These are phyloP conservation scores for Pocillopora verrucosa DNA, from an alignment of 64 coral and sea anemone genomes.

Conservation along the genomic window DNA sequence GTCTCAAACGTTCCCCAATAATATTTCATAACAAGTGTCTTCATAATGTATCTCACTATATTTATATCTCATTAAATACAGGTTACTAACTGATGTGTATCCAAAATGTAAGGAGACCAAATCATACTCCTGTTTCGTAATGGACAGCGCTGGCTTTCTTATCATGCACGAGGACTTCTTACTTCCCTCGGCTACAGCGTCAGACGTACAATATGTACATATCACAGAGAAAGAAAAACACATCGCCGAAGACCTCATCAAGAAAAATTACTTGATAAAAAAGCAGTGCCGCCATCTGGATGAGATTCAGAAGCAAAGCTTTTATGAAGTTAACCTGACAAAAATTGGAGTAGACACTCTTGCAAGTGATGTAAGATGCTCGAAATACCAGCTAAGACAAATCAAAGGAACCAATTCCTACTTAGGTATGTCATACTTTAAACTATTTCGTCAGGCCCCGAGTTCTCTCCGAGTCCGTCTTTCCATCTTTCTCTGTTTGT, in stretches of 20 bases:
- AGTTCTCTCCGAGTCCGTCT: not conserved
- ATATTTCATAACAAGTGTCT: not conserved
- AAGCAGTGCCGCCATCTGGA: slow-evolving; percentile 19
- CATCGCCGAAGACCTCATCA: slow-evolving; percentile 32
- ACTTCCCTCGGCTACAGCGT: not conserved
- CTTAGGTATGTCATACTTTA: slow-evolving; percentile 10
- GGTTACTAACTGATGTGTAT: slow-evolving; percentile 22
- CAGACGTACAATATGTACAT: slow-evolving; percentile 24
- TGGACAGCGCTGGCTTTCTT: slow-evolving; percentile 35
- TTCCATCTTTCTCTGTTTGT: not conserved
- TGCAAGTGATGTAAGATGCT: not conserved
- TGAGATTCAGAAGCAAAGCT: slow-evolving; percentile 23
- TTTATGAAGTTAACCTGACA: slow-evolving; percentile 31
- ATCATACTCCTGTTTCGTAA: slow-evolving; percentile 19
- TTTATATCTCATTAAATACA: not conserved
- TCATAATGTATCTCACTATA: no score
- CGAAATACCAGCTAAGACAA: slow-evolving; percentile 25
- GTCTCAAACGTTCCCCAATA: not conserved
- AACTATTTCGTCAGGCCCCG: not conserved
- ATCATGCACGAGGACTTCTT: slow-evolving; percentile 47
- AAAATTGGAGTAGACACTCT: not conserved
- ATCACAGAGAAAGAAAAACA: slow-evolving; percentile 43
- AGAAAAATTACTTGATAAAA: not conserved
- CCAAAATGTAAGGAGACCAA: slow-evolving; percentile 7
- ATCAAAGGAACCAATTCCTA: slow-evolving; percentile 25